Conservation (phyloP, 30 jellyfish, hydroid and myxozoan species). For the Nemopilema nomurai region DNA sequence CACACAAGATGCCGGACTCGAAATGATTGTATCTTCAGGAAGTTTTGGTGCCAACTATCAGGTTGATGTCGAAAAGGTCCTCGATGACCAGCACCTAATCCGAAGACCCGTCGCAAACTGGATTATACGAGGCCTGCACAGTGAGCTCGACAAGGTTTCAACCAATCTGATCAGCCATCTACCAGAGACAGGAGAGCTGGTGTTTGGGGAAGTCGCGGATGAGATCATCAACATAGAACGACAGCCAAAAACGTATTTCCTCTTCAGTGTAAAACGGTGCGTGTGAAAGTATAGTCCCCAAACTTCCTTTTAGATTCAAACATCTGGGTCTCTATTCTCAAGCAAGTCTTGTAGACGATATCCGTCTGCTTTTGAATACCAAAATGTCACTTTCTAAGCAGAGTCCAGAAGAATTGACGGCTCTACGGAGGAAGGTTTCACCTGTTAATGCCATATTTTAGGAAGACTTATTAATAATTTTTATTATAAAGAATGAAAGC, state of each 20-base stretch:
- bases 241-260: conserved; percentile 60
- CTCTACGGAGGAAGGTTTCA: too few species aligned
- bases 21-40: conserved; percentile 74
- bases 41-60: conserved; percentile 82
- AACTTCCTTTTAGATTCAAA: too few species aligned
- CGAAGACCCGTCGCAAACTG: conserved; percentile 95
- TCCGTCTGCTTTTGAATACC: too few species aligned
- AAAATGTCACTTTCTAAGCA: too few species aligned
- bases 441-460: too few species aligned
- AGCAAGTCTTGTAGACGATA: too few species aligned
- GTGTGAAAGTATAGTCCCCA: too few species aligned
- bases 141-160: conserved; percentile 75
- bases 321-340: too few species aligned
- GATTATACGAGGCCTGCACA: conserved; percentile 88
- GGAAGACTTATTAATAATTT: too few species aligned
- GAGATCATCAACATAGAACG: conserved; percentile 42
- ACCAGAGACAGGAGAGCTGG: conserved; percentile 30
- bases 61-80: conserved; percentile 54
- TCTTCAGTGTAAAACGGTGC: conserved; percentile 92
- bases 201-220: conserved; percentile 27
- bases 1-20: conserved; percentile 90
- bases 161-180: conserved; percentile 56
- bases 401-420: too few species aligned
- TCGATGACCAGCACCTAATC: conserved; percentile 44
- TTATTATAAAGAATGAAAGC: too few species aligned